phyloP scores from a whole-genome alignment of 1,140 invertebrate genomes.

The Drosophila kanapiae region DNA sequence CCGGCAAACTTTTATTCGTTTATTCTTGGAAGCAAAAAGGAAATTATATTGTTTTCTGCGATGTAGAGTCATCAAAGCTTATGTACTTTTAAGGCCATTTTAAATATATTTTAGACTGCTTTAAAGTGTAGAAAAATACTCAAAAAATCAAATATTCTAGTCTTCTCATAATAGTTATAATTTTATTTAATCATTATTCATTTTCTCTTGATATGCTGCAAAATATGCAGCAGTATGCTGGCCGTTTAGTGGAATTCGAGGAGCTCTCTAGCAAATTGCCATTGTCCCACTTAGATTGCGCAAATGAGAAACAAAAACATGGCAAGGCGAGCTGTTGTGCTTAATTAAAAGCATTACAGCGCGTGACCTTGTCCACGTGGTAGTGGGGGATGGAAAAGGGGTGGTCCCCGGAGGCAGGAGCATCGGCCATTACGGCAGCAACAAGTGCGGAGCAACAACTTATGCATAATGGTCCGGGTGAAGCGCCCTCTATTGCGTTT shows the following conservation, averaged over 20 bases:
- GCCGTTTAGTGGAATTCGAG: conserved; percentile 11
- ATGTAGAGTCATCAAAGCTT: background rate
- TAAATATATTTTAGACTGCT: background rate
- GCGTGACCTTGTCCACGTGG: conserved; percentile 48
- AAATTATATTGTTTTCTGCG: background rate
- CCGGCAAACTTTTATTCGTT: conserved; percentile 1
- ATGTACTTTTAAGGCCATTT: background rate
- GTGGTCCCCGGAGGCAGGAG: conserved; percentile 26
- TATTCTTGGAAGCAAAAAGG: background rate
- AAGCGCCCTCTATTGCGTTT: conserved; percentile 44
- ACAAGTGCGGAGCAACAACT: conserved; percentile 42
- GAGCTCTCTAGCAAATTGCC: conserved; percentile 33
- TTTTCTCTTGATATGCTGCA: too few relatives aligned
- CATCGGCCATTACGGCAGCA: conserved; percentile 32
- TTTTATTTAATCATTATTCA: background rate
- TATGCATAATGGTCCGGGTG: conserved; percentile 46
- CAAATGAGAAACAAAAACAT: conserved; percentile 39
- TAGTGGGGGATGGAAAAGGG: background rate
- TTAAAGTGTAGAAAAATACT: background rate
- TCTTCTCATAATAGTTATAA: too few relatives aligned
- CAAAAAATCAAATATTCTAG: background rate
- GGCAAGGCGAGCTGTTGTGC: conserved; percentile 25
- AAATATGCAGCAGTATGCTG: background rate
- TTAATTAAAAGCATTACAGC: conserved; percentile 72
- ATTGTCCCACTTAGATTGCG: conserved; percentile 49